phyloP scores from a whole-genome alignment of 2,888 invertebrate genomes.

The Microdon myrmicae region DNA sequence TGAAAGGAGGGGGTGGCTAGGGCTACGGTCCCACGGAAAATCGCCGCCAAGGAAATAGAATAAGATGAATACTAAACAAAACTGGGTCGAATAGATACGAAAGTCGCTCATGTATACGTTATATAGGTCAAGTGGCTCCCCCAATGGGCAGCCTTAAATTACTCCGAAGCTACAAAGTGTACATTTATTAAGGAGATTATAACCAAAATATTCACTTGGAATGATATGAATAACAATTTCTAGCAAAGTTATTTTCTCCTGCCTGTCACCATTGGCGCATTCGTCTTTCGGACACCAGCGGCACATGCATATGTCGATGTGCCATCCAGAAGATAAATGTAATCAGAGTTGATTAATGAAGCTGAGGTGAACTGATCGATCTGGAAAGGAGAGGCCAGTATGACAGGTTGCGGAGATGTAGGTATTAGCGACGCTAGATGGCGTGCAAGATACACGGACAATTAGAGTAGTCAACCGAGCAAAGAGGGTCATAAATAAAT shows the following conservation, averaged over 20 bases:
- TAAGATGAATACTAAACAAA: too few relatives aligned
- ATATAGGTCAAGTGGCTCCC: conserved; percentile 19
- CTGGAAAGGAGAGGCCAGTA: conserved; percentile 10
- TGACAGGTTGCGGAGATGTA: background rate
- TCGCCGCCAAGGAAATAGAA: too few relatives aligned
- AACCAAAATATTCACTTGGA: conserved; percentile 42
- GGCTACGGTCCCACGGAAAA: too few relatives aligned
- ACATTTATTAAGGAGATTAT: conserved; percentile 45
- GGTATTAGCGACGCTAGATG: background rate
- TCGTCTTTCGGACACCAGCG: background rate
- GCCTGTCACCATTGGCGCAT: background rate
- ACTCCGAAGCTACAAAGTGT: conserved; percentile 37
- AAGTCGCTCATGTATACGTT: too few relatives aligned
- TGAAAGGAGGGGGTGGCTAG: too few relatives aligned
- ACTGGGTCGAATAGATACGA: too few relatives aligned
- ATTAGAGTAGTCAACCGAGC: conserved; percentile 32
- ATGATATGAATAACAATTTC: conserved; percentile 48
- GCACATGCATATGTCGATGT: background rate
- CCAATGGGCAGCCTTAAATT: conserved; percentile 31
- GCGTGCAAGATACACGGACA: conserved; percentile 5
- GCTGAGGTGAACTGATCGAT: conserved; percentile 37
- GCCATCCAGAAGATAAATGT: conserved; percentile 28
- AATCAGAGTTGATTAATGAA: conserved; percentile 49
- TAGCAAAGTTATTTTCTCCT: background rate
- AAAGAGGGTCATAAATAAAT: conserved; percentile 32